These are phyloP conservation scores for Mobula birostris DNA, from an alignment of 2,113 vertebrate species.

Conservation along the genomic window DNA sequence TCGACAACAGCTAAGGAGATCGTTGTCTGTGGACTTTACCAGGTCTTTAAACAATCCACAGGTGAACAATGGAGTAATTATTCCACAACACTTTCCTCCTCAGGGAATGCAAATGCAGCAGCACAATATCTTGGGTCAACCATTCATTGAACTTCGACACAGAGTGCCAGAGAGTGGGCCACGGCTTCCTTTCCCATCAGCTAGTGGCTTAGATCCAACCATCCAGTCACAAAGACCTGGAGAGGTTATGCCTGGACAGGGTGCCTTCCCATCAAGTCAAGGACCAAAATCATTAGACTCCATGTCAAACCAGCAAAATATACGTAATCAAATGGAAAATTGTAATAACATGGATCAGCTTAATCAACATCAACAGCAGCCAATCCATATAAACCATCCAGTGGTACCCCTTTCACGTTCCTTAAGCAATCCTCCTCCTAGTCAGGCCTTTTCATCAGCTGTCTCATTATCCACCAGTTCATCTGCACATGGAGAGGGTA, in stretches of 20 bases:
- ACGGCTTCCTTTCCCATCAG: conserved; percentile 59
- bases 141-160: conserved; percentile 86
- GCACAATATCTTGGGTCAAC: conserved; percentile 84
- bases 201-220: conserved; percentile 55
- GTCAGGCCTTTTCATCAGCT: conserved; percentile 59
- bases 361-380: conserved; percentile 58
- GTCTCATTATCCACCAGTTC: conserved; percentile 47
- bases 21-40: conserved; percentile 63
- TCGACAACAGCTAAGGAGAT: conserved; percentile 67
- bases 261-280: conserved; percentile 49
- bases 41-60: conserved; percentile 52
- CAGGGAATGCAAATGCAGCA: conserved; percentile 71
- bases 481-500: conserved; percentile 50
- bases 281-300: conserved; percentile 55
- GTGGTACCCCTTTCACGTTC: conserved; percentile 64
- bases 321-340: conserved; percentile 56
- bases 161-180: conserved; percentile 72
- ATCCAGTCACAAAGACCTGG: conserved; percentile 54
- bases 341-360: conserved; percentile 65
- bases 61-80: conserved; percentile 50
- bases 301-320: conserved; percentile 50
- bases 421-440: conserved; percentile 66
- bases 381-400: conserved; percentile 52
- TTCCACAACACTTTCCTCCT: conserved; percentile 70
- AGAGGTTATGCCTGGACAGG: conserved; percentile 56